Evolutionary conservation across 2,113 vertebrate genomes (phyloP), one percentile per base, ranked within the genome.

Genomic region (Forbesichthys papilliferus): DNA sequence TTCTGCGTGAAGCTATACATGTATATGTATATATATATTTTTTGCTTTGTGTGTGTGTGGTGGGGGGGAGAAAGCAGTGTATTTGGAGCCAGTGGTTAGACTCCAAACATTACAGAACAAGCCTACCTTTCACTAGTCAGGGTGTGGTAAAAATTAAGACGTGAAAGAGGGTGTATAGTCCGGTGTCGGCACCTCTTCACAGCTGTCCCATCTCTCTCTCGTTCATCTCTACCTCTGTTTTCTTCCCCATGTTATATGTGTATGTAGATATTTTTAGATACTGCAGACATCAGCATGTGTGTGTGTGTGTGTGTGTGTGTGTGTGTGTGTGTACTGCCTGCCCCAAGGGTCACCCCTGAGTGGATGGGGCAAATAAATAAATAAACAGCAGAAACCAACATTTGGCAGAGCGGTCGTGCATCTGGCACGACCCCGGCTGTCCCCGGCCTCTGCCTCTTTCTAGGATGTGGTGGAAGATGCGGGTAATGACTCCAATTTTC

Each of bases 61-160:
- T 58, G 61, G 36, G 36, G 36, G 36, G 36, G 48, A 51, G 14
- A 36, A 71, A 59, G 46, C 66, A 56, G 55, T 70, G 65, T 85
- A 83, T 86, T 68, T 86, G 90, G 83, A 90, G 88, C 85, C 66
- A 3, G 84, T 7, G 52, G 88, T 78, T 89, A 86, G 81, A 88
- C 63, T 18, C 92, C 90, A 93, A 94, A 94, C 87, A 93, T 0
- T 1, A 53, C 36, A 82, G 89, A 92, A 96, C 94, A 95, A 93
- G 89, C 64, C 52, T 10, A 77, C 83, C 93, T 94, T 96, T 96
- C 93, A 96, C 86, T 58, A 64, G 81, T 64, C 36, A 48, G 81
- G 74, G 77, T 84, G 81, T 92, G 90, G 92, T 91, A 91, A 90
- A 87, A 80, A 78, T 73, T 78, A 78, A 79, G 77, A 87, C 76